Evolutionary conservation across 2,888 invertebrate genomes (phyloP), one percentile per base, ranked within the genome.

Genomic region (Cephalotes varians): DNA sequence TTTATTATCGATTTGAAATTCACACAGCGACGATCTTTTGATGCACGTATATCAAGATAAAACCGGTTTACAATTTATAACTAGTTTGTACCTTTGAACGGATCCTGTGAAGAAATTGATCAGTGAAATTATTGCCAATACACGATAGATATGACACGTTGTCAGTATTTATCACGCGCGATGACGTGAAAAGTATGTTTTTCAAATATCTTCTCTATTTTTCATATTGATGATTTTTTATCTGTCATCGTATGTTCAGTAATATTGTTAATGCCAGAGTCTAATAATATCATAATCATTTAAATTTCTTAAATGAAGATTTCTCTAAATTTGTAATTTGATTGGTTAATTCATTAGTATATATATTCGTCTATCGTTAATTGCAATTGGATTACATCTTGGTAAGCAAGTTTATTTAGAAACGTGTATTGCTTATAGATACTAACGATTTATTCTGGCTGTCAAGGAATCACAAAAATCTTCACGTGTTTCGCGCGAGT

Each of bases 221-320:
- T 47, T 21, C 5, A 2, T 56, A 1, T 28, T 28, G 44, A 21
- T 1, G n/a, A 58, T 15, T 0, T 12, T 40, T 71, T 15, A 25
- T 21, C 9, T 25, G 9, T 51, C 1, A 18, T 25, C 28, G 31
- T 18, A 34, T 1, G 4, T 62, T 47, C 18, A 25, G 3, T 49
- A 18, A 58, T 31, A 21, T 49, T 10, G 6, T 25, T 15, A 18
- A 49, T 18, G 5, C 62, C 0, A 18, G 1, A 25, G 25, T 31
- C 4, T 64, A 51, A 62, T 74, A 62, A 49, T 51, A 74, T 51
- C 37, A n/a, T n/a, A 12, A 64, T 64, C 1, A 25, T 62, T 37
- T 31, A 18, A 74, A 21, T 34, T 74, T 62, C 1, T 49, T 51
- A 51, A 44, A n/a, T 58, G n/a, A n/a, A n/a, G n/a, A n/a, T n/a